Percentiles rank a stretch among this genome's conserved stretches.
Evolutionary conservation across 2,113 vertebrate genomes (phyloP).

Genomic region (Tenebrosternarchus preto): DNA sequence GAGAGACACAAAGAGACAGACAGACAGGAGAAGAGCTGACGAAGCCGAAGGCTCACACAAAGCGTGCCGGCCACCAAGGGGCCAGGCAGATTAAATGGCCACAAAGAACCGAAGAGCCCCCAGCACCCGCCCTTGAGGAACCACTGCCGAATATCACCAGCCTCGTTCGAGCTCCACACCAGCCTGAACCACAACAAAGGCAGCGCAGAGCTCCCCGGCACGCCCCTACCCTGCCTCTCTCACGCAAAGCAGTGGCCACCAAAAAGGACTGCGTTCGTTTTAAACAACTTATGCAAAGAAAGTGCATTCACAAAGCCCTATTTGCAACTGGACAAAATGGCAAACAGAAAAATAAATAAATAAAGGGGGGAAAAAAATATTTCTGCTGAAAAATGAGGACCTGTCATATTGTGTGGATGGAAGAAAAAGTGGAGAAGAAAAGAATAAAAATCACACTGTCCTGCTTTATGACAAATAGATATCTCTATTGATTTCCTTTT

Average conservation of each 20-base stretch:
- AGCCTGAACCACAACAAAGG: conserved; percentile 40
- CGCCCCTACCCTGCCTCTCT: not conserved
- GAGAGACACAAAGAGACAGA: conserved; percentile 65
- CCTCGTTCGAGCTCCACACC: conserved; percentile 42
- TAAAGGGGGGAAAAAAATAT: conserved; percentile 49
- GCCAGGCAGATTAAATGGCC: conserved; percentile 70
- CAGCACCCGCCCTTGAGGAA: conserved; percentile 31
- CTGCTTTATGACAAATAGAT: conserved; percentile 82
- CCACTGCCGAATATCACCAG: conserved; percentile 31
- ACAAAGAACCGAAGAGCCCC: conserved; percentile 64
- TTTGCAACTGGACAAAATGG: conserved; percentile 49
- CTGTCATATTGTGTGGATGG: conserved; percentile 70
- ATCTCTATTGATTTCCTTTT: conserved; percentile 81
- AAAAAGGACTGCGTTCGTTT: conserved; percentile 55
- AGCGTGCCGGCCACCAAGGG: conserved; percentile 57
- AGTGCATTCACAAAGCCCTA: conserved; percentile 64
- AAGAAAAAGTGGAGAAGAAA: conserved; percentile 68
- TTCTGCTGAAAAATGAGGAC: conserved; percentile 71
- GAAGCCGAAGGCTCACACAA: conserved; percentile 64
- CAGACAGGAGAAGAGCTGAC: conserved; percentile 65
- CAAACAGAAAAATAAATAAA: conserved; percentile 24
- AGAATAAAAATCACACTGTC: conserved; percentile 77
- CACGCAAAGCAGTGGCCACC: conserved; percentile 51
- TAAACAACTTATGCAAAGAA: conserved; percentile 72
- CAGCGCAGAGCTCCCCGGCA: not conserved